Evolutionary conservation across 2,888 invertebrate species (phyloP), one percentile per base, ranked within the genome.

Genomic region (Polyommatus icarus): DNA sequence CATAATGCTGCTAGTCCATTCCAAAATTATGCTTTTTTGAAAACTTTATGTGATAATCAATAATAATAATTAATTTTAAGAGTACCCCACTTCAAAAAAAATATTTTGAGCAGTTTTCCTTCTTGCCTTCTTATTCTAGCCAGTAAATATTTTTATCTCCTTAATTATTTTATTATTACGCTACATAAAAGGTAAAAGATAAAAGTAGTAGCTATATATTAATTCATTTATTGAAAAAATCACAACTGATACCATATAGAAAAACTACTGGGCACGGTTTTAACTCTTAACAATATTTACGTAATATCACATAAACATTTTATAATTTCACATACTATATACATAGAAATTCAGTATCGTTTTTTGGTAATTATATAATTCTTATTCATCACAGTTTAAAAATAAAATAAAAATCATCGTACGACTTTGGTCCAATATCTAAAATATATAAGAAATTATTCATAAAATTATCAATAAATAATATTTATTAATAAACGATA

Each of bases 221-320:
- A 91, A 89, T 91, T 90, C 86, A 84, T 94, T 93, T 93, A 93
- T 92, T 91, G 88, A 89, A 91, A 92, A 93, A 93, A 91, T 92
- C 93, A 94, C 93, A 93, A 94, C 93, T 92, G 90, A 93, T 93
- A 93, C 94, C 94, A 93, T 90, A 93, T 94, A 93, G 92, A 94
- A 94, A 94, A 93, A 91, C 94, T 94, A 93, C 90, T 93, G 93
- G 94, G 93, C 93, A 94, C 93, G 91, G 93, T 92, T 93, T 93
- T 93, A 93, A 92, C 90, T 92, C 93, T 94, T 93, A 94, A 89
- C 88, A 92, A 92, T 92, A 92, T 80, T 71, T 57, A 72, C 54
- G 87, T 90, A 91, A 91, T 93, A 93, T 93, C 93, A 93, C 93
- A 93, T 93, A 92, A 92, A 93, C 92, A 93, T 90, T 91, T 85